Evolutionary conservation across 2,888 invertebrate species (phyloP).

Genomic region (Andricus quercusramuli): DNA sequence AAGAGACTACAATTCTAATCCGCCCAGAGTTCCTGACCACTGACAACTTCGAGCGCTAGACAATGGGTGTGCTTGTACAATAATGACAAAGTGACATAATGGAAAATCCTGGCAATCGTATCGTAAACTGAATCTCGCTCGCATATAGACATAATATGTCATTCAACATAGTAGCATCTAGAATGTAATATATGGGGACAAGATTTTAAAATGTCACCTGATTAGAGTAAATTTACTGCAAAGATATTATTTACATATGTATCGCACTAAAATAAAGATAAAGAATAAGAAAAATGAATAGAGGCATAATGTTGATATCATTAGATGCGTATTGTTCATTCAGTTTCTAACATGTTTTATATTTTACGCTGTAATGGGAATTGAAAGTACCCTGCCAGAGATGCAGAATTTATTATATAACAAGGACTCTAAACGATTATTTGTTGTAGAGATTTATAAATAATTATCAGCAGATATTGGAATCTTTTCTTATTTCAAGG

Average conservation of each 20-base stretch:
- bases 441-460: too few relatives aligned
- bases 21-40: slow-evolving; percentile 31
- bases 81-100: slow-evolving; percentile 42
- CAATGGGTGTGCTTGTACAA: slow-evolving; percentile 21
- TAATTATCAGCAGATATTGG: too few relatives aligned
- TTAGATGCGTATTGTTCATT: slow-evolving; percentile 13
- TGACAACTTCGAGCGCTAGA: slow-evolving; percentile 35
- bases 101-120: slow-evolving; percentile 6
- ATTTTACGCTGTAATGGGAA: not conserved
- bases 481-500: too few relatives aligned
- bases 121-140: slow-evolving; percentile 3
- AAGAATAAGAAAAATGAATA: not conserved
- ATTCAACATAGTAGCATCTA: not conserved
- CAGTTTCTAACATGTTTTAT: slow-evolving; percentile 10
- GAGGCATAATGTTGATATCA: not conserved
- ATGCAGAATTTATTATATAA: not conserved
- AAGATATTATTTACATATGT: not conserved
- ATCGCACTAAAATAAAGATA: not conserved
- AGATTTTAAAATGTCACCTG: not conserved
- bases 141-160: not conserved
- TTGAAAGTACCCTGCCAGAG: not conserved
- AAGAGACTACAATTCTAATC: slow-evolving; percentile 41
- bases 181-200: not conserved
- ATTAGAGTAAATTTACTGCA: not conserved
- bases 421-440: too few relatives aligned